Evolutionary conservation across 2,888 invertebrate genomes (phyloP).

Genomic region (Sphaerophoria taeniata): DNA sequence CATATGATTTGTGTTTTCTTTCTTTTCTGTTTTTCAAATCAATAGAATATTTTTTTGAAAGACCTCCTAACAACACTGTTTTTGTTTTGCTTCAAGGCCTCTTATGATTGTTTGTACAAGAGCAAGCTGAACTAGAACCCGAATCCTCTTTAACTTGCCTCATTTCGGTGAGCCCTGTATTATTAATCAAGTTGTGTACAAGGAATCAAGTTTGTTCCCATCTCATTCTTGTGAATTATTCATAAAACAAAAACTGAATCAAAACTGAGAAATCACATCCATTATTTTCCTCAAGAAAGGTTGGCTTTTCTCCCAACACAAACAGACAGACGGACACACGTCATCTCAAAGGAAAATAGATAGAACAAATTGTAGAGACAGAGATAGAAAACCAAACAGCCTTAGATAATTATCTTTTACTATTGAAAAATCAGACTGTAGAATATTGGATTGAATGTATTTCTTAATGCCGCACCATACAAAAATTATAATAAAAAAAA

Average conservation of each 20-base stretch:
- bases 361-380: not conserved
- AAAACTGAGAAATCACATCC: conserved; percentile 23
- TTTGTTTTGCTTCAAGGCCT: too few species aligned
- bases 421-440: too few species aligned
- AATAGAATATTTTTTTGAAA: too few species aligned
- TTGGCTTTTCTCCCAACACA: not conserved
- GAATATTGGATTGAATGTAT: too few species aligned
- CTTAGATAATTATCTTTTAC: too few species aligned
- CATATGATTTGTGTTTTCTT: too few species aligned
- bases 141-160: not conserved
- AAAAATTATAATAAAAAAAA: too few species aligned
- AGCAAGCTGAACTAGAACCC: not conserved
- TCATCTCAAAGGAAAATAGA: not conserved
- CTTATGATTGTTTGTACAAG: too few species aligned
- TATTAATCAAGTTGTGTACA: not conserved
- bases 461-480: too few species aligned
- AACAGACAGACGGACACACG: not conserved
- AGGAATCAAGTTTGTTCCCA: conserved; percentile 15
- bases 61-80: too few species aligned
- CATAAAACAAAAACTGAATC: conserved; percentile 31
- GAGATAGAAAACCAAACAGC: not conserved
- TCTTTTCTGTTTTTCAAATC: too few species aligned
- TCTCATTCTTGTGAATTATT: conserved; percentile 23
- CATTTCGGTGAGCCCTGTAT: not conserved
- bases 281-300: not conserved